Conservation (phyloP, 92 coral and sea anemone species). For the Bergia puertoricense region DNA sequence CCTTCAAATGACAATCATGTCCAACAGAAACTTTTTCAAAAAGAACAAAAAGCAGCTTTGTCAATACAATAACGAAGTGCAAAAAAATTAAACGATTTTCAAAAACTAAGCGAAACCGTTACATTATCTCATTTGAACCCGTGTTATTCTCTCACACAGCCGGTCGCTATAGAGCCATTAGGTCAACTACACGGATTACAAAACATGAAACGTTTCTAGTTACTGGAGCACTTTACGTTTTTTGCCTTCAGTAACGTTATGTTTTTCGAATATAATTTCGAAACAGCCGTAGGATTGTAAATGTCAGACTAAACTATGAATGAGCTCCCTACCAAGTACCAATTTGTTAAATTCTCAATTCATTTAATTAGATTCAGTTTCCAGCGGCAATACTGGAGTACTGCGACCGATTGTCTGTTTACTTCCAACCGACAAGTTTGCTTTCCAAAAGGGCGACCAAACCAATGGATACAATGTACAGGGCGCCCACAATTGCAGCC, state of each 20-base stretch:
- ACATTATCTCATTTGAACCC: neutral
- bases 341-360: neutral
- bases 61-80: neutral
- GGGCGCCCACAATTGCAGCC: conserved; percentile 68
- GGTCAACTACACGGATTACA: neutral
- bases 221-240: neutral
- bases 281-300: too few relatives aligned
- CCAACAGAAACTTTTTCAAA: neutral
- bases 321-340: neutral
- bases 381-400: neutral
- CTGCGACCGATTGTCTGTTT: conserved; percentile 7
- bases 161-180: neutral
- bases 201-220: neutral
- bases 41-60: neutral
- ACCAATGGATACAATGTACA: conserved; percentile 82
- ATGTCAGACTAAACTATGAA: too few relatives aligned
- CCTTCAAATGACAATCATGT: neutral
- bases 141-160: neutral
- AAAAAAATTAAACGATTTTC: too few relatives aligned
- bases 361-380: neutral
- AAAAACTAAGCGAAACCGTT: neutral
- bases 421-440: conserved; percentile 86
- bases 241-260: neutral
- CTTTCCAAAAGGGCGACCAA: conserved; percentile 94
- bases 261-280: neutral